Conservation (phyloP, 2,888 invertebrate species). For the Charanyca ferruginea region DNA sequence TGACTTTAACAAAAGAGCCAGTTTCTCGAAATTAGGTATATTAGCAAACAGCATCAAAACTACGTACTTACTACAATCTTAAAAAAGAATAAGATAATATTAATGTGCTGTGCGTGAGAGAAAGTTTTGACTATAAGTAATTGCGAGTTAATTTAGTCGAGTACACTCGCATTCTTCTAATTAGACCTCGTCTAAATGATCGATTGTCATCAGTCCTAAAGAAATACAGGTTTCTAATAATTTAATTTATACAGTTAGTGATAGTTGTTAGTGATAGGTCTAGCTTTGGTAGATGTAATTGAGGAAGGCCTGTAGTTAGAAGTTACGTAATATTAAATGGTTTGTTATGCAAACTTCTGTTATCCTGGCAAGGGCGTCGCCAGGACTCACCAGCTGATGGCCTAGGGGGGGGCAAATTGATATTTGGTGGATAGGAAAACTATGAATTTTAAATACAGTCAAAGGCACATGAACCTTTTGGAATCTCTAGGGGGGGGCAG, state of each 20-base stretch:
- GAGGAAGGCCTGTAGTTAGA: conserved; percentile 1
- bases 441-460: no score
- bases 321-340: conserved; percentile 16
- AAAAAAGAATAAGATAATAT: not conserved
- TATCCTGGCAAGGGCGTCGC: no score
- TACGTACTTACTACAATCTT: not conserved
- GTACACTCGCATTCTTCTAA: conserved; percentile 7
- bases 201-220: conserved; percentile 13
- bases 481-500: no score
- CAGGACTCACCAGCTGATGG: no score
- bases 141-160: conserved; percentile 18
- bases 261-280: conserved; percentile 22
- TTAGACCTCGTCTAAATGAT: conserved; percentile 34
- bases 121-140: conserved; percentile 27
- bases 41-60: not conserved
- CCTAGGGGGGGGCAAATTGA: no score
- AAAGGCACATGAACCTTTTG: no score
- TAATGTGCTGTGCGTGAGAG: conserved; percentile 16
- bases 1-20: no score
- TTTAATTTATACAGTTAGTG: conserved; percentile 22
- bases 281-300: not conserved
- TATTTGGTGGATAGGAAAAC: no score
- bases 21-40: not conserved
- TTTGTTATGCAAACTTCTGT: conserved; percentile 6
- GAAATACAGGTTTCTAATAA: conserved; percentile 15